phyloP scores from a whole-genome alignment of 2,888 invertebrate genomes.

The Andrena hattorfiana region DNA sequence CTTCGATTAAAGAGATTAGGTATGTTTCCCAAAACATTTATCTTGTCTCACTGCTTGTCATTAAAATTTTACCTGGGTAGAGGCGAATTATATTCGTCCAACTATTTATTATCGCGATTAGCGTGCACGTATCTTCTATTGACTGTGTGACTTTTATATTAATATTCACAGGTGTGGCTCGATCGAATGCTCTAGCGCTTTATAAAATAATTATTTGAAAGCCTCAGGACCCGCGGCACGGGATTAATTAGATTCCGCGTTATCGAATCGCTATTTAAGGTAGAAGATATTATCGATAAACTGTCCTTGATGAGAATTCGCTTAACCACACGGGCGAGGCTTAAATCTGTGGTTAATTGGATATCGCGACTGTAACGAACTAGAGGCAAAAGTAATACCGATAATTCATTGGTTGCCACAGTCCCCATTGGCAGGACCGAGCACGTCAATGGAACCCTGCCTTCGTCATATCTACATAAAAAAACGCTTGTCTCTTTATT shows the following conservation, averaged over 20 bases:
- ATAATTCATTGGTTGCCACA: not conserved
- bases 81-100: not conserved
- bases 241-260: conserved; percentile 23
- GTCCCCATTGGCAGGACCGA: not conserved
- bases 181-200: not conserved
- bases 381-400: conserved; percentile 1
- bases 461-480: not conserved
- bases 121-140: not conserved
- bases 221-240: not conserved
- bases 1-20: not conserved
- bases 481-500: not conserved
- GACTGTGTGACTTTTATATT: not conserved
- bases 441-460: not conserved
- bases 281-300: conserved; percentile 43
- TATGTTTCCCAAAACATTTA: not conserved
- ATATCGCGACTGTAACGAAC: conserved; percentile 20
- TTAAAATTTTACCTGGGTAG: not conserved
- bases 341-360: conserved; percentile 47
- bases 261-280: conserved; percentile 36
- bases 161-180: not conserved
- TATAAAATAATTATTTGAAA: conserved; percentile 22
- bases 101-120: not conserved
- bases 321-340: conserved; percentile 25
- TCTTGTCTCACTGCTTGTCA: not conserved
- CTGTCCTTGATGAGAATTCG: conserved; percentile 35